Evolutionary conservation across 2,113 vertebrate genomes (phyloP), one percentile per base, ranked within the genome.

Genomic region (Aleadryas rufinucha): DNA sequence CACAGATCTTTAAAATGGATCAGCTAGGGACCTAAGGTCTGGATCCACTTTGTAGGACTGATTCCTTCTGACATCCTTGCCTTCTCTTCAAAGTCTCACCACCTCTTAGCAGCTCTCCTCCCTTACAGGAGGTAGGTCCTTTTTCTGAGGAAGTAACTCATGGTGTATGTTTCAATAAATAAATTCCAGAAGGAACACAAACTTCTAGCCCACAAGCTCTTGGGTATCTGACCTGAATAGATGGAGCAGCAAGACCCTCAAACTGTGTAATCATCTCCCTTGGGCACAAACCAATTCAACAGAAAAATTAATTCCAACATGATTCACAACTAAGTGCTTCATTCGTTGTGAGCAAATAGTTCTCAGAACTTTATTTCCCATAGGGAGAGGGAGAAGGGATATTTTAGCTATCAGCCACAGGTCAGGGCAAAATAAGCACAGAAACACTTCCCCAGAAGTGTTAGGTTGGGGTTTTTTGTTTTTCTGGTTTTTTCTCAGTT

Each of bases 271-370:
- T 70, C 50, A 39, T 30, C 39, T 75, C 57, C 33, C 22, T 26
- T 45, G 47, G 7, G 52, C 6, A 68, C 24, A 76, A 56, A 39
- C 10, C 22, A 72, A 27, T 23, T 90, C 17, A 79, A 76, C 11
- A 72, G 8, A 60, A 89, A 95, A 91, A 60, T 9, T 21, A 81
- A 74, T 50, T 90, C 42, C 59, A 77, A 77, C 41, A 86, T 86
- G 8, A 61, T 69, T 84, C 52, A 45, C 35, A 70, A 63, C 2
- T 0, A 70, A 90, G 16, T 19, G 13, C 71, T 91, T 89, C 24
- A 41, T 71, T 87, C 1, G 1, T 70, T 82, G 44, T 52, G n/a
- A 89, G 49, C 2, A 76, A 70, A 69, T 33, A 39, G 2, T 84
- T 92, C 81, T 89, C 39, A 74, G 59, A 70, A 37, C 10, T 30